phyloP scores from a whole-genome alignment of 2,797 vertebrate species.

The Hypotaenidia philippensis region DNA sequence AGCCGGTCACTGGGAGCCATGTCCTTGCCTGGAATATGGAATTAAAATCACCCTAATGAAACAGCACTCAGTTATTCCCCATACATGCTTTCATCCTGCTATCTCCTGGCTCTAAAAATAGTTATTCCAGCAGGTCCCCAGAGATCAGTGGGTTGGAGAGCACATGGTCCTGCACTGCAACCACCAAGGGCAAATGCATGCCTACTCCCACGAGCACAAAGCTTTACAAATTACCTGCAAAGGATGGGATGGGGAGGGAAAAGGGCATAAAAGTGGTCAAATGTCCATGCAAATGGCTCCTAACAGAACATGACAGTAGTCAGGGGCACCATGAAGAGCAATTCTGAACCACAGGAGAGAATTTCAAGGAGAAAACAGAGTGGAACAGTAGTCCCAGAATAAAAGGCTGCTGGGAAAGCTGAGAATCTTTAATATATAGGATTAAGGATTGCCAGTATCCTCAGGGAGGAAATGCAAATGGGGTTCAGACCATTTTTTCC shows the following conservation, averaged over 20 bases:
- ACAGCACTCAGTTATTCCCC: not conserved
- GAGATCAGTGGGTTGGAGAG: not conserved
- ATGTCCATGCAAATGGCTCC: not conserved
- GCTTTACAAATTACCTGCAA: constrained; percentile 19
- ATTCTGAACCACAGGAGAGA: constrained; percentile 29
- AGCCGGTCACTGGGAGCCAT: not conserved
- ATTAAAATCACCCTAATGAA: not conserved
- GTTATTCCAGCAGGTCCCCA: not conserved
- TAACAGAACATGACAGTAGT: constrained; percentile 30
- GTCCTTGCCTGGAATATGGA: fast-evolving
- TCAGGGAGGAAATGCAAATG: constrained; percentile 71
- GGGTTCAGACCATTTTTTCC: constrained; percentile 67
- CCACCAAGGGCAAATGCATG: not conserved
- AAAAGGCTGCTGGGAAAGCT: constrained; percentile 64
- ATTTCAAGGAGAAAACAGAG: constrained; percentile 60
- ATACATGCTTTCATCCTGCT: not conserved
- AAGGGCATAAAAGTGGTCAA: constrained; percentile 18
- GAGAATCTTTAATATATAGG: constrained; percentile 70
- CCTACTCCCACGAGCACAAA: not conserved
- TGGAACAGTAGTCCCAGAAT: constrained; percentile 35
- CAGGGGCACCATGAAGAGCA: constrained; percentile 53
- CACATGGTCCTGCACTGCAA: fast-evolving
- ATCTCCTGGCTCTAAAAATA: not conserved
- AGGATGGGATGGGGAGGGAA: not conserved
- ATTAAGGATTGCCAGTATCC: constrained; percentile 72